Evolutionary conservation across 1,140 invertebrate species (phyloP).

Genomic region (Mya arenaria): DNA sequence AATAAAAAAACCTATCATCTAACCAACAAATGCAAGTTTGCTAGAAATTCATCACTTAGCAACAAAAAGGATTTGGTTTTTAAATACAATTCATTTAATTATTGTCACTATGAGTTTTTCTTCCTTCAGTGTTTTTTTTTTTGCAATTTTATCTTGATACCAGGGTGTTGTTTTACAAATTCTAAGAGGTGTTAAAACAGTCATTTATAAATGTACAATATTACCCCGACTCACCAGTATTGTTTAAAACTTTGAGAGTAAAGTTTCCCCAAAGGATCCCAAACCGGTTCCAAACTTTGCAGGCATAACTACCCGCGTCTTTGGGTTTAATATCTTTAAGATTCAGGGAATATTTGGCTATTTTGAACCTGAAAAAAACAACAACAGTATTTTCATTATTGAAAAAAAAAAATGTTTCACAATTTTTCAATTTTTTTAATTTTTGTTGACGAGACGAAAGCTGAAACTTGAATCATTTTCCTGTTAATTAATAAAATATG

Average conservation of each 20-base stretch:
- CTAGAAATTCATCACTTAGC: not conserved
- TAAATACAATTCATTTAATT: not conserved
- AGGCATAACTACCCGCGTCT: conserved; percentile 32
- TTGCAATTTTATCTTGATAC: too few species aligned
- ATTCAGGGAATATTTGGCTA: conserved; percentile 16
- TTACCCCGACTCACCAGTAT: not conserved
- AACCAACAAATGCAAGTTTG: too few species aligned
- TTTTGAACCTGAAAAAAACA: conserved; percentile 27
- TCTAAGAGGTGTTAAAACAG: not conserved
- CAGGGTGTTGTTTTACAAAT: too few species aligned
- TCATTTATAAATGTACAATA: not conserved
- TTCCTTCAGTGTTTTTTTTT: not conserved
- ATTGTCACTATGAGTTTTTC: not conserved
- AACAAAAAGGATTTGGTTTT: not conserved
- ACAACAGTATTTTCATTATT: too few species aligned
- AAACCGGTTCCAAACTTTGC: conserved; percentile 17
- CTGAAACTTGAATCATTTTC: too few species aligned
- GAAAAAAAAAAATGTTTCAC: too few species aligned
- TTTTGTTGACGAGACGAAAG: too few species aligned
- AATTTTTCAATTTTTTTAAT: not conserved
- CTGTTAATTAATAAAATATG: not conserved
- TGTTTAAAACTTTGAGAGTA: conserved; percentile 17
- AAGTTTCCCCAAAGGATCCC: conserved; percentile 49
- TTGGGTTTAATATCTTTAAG: conserved; percentile 10
- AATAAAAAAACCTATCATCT: too few species aligned